Conservation (phyloP, 2,888 invertebrate species). For the Orthonevra nobilis region DNA sequence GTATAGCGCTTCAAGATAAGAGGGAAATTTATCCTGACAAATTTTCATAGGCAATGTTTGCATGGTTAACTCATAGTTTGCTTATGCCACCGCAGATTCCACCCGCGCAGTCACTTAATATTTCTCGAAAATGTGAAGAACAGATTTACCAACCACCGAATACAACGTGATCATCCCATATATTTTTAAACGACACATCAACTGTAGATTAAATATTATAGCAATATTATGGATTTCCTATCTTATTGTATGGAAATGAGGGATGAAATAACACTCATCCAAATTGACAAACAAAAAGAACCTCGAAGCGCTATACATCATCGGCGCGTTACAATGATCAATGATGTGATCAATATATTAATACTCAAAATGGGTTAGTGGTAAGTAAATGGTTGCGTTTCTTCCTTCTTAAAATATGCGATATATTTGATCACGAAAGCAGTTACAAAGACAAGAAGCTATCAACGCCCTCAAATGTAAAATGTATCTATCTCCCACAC, state of each 20-base stretch:
- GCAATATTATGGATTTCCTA: too few relatives aligned
- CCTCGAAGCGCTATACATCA: conserved; percentile 25
- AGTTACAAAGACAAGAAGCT: conserved; percentile 46
- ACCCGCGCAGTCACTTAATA: too few relatives aligned
- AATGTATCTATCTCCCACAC: conserved; percentile 30
- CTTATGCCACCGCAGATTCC: background rate
- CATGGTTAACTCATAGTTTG: background rate
- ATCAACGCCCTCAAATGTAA: conserved; percentile 39
- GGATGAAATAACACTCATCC: conserved; percentile 22
- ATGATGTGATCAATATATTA: conserved; percentile 53
- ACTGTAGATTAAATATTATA: too few relatives aligned
- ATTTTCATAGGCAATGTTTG: background rate
- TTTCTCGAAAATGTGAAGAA: too few relatives aligned
- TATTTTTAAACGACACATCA: background rate
- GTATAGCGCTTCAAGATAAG: background rate
- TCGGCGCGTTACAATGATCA: conserved; percentile 39
- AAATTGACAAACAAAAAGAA: conserved; percentile 9
- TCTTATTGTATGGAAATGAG: conserved; percentile 17
- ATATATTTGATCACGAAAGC: conserved; percentile 36
- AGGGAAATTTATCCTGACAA: background rate
- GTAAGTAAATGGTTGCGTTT: conserved; percentile 37
- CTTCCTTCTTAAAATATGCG: conserved; percentile 9
- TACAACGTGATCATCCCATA: too few relatives aligned
- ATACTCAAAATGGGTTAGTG: conserved; percentile 31
- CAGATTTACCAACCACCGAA: too few relatives aligned